Conservation (phyloP, 2,888 invertebrate species). For the Tryphoninae sp. region DNA sequence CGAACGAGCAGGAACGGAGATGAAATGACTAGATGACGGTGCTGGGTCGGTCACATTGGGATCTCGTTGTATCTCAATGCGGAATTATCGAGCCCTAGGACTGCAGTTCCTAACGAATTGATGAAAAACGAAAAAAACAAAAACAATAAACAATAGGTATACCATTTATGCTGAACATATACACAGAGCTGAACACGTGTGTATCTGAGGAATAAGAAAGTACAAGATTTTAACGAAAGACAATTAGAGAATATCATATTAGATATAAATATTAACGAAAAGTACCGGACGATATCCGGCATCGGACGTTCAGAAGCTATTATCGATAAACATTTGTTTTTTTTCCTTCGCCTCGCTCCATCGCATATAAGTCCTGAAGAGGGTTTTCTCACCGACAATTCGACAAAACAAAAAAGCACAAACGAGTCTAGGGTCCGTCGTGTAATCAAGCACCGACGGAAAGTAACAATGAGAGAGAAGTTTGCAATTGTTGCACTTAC, state of each 20-base stretch:
- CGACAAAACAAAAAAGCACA: too few species aligned
- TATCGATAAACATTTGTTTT: not conserved
- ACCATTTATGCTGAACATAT: constrained; percentile 18
- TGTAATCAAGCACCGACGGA: too few species aligned
- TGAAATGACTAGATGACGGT: too few species aligned
- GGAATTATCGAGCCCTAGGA: constrained; percentile 35
- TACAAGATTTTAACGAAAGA: constrained; percentile 63
- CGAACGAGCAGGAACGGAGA: too few species aligned
- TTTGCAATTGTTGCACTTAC: too few species aligned
- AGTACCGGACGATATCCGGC: not conserved
- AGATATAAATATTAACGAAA: constrained; percentile 44
- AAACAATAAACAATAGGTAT: constrained; percentile 20
- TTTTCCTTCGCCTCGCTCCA: not conserved
- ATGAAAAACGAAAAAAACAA: not conserved
- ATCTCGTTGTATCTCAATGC: constrained; percentile 1
- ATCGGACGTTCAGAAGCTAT: not conserved
- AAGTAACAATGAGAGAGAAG: too few species aligned
- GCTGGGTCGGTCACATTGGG: too few species aligned
- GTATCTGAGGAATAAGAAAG: constrained; percentile 51
- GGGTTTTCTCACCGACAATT: too few species aligned
- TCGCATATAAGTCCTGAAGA: not conserved
- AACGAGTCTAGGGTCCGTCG: too few species aligned
- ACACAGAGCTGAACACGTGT: constrained; percentile 32
- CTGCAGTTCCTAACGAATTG: constrained; percentile 42
- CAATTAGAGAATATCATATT: constrained; percentile 62